These are phyloP conservation scores for Vollenhovia emeryi DNA, from an alignment of 1,140 invertebrate genomes.

Conservation along the genomic window DNA sequence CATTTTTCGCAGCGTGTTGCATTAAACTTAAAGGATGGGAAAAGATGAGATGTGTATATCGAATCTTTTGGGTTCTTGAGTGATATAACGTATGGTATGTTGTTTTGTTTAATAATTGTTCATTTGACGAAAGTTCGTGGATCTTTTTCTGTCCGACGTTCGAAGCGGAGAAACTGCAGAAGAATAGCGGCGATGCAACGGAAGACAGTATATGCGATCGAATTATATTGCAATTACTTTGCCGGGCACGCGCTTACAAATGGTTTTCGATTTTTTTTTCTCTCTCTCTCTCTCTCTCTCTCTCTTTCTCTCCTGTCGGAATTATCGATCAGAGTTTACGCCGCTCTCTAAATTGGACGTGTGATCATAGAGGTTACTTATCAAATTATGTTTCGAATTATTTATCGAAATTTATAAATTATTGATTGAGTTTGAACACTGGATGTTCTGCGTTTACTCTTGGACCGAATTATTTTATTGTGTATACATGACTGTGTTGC, in stretches of 20 bases:
- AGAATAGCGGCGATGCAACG: conserved; percentile 56
- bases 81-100: conserved; percentile 64
- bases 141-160: conserved; percentile 53
- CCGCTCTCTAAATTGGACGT: conserved; percentile 53
- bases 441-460: conserved; percentile 21
- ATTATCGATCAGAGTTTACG: conserved; percentile 9
- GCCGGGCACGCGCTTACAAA: neutral
- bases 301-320: neutral
- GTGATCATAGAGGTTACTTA: conserved; percentile 55
- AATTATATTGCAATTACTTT: conserved; percentile 4
- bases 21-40: conserved; percentile 19
- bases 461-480: conserved; percentile 32
- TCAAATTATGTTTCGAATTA: conserved; percentile 45
- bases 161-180: conserved; percentile 67
- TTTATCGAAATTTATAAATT: conserved; percentile 16
- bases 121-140: conserved; percentile 14
- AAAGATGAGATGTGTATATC: neutral
- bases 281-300: neutral
- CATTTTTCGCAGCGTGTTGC: conserved; percentile 56
- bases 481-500: conserved; percentile 14
- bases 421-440: conserved; percentile 24
- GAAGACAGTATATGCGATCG: neutral
- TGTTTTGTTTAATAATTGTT: conserved; percentile 61
- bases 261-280: neutral
- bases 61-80: conserved; percentile 46